phyloP scores from a whole-genome alignment of 2,888 invertebrate species.

The Drosophila neotestacea region DNA sequence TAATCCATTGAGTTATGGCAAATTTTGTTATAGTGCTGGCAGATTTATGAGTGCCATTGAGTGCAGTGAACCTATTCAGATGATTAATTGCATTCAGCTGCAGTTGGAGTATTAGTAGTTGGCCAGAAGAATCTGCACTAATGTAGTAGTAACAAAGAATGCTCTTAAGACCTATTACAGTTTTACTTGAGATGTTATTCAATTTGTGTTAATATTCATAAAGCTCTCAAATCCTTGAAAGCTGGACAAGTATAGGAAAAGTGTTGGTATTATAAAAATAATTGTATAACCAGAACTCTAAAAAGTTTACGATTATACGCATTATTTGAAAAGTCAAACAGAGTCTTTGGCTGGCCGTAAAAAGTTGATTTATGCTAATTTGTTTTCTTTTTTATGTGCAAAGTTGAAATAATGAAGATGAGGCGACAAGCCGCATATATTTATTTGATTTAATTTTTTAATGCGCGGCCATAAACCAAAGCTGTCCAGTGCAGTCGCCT shows the following conservation, averaged over 20 bases:
- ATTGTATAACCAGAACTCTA: neutral
- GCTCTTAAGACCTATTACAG: neutral
- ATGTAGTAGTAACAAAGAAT: neutral
- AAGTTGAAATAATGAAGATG: slow-evolving; percentile 21
- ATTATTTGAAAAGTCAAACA: slow-evolving; percentile 44
- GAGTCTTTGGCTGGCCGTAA: slow-evolving; percentile 35
- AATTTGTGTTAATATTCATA: neutral
- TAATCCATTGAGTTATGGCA: slow-evolving; percentile 53
- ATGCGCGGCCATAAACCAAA: slow-evolving; percentile 47
- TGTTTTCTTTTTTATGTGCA: slow-evolving; percentile 27
- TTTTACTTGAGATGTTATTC: neutral
- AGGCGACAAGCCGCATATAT: slow-evolving; percentile 29
- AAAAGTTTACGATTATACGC: slow-evolving; percentile 10
- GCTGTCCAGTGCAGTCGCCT: slow-evolving; percentile 34
- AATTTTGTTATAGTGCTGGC: slow-evolving; percentile 42
- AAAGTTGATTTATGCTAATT: slow-evolving; percentile 66
- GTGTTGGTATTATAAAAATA: neutral
- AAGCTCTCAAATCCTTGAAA: neutral
- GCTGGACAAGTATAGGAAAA: neutral
- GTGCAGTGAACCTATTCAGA: slow-evolving; percentile 53
- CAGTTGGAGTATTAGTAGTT: slow-evolving; percentile 13
- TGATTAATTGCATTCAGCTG: slow-evolving; percentile 30
- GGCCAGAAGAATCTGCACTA: neutral
- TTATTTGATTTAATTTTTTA: slow-evolving; percentile 48
- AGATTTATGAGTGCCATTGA: slow-evolving; percentile 41